Evolutionary conservation across 1,140 invertebrate genomes (phyloP).

Genomic region (Drosophila takahashii): DNA sequence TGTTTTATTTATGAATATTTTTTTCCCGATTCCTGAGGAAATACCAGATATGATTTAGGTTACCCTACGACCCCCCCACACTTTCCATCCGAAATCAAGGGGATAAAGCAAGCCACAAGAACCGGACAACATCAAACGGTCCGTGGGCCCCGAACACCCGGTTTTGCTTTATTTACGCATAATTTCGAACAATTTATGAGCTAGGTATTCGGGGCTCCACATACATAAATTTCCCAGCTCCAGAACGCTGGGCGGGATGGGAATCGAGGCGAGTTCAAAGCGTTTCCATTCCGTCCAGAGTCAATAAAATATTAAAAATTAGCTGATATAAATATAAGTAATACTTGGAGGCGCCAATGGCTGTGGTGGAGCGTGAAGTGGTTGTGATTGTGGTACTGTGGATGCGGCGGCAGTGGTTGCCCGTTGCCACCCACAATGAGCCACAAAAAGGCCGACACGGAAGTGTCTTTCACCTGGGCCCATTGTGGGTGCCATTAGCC

Average conservation of each 20-base stretch:
- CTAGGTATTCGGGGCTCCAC: constrained; percentile 25
- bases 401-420: constrained; percentile 32
- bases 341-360: constrained; percentile 33
- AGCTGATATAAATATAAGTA: constrained; percentile 54
- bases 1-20: constrained; percentile 12
- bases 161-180: constrained; percentile 60
- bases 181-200: constrained; percentile 64
- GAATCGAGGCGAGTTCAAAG: constrained; percentile 61
- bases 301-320: constrained; percentile 79
- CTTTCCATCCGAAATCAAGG: not conserved
- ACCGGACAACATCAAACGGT: constrained; percentile 62
- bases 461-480: constrained; percentile 62
- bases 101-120: constrained; percentile 21
- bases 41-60: constrained; percentile 43
- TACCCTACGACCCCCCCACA: constrained; percentile 7
- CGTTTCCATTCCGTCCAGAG: constrained; percentile 14
- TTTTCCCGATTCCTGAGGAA: constrained; percentile 29
- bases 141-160: constrained; percentile 3
- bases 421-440: constrained; percentile 64
- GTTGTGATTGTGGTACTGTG: not conserved
- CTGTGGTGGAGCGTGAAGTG: constrained; percentile 14
- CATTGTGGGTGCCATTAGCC: constrained; percentile 37
- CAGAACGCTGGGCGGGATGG: not conserved
- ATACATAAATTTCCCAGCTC: constrained; percentile 52
- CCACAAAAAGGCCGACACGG: constrained; percentile 59